Evolutionary conservation across 2,113 vertebrate genomes (phyloP).

Genomic region (Pseudorectes ferrugineus): DNA sequence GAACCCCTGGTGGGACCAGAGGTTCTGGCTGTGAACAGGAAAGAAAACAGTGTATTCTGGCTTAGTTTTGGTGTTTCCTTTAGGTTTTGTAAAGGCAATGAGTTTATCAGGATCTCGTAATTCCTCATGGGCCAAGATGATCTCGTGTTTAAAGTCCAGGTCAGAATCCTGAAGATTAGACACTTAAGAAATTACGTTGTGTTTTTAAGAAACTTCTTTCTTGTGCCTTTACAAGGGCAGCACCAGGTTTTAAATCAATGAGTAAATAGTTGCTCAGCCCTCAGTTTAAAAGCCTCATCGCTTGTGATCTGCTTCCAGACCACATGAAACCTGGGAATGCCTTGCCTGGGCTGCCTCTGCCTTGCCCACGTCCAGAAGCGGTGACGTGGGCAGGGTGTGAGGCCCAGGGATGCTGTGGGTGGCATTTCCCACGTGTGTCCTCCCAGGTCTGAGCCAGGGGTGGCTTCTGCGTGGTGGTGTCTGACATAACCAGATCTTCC

Average conservation of each 20-base stretch:
- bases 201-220: background rate
- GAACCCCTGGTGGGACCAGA: background rate
- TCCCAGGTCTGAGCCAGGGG: background rate
- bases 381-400: background rate
- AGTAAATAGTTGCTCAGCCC: constrained; percentile 8
- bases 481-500: background rate
- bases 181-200: background rate
- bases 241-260: background rate
- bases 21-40: background rate
- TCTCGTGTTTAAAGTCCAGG: background rate
- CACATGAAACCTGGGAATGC: background rate
- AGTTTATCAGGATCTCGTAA: background rate
- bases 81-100: background rate
- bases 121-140: background rate
- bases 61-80: background rate
- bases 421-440: background rate
- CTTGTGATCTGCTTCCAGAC: background rate
- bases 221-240: background rate
- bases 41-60: background rate
- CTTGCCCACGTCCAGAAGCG: background rate
- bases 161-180: background rate
- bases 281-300: background rate
- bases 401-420: background rate
- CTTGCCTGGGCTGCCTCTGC: background rate
- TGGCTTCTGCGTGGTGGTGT: background rate